Conservation (phyloP, 1,140 invertebrate species). For the Oncopeltus fasciatus region DNA sequence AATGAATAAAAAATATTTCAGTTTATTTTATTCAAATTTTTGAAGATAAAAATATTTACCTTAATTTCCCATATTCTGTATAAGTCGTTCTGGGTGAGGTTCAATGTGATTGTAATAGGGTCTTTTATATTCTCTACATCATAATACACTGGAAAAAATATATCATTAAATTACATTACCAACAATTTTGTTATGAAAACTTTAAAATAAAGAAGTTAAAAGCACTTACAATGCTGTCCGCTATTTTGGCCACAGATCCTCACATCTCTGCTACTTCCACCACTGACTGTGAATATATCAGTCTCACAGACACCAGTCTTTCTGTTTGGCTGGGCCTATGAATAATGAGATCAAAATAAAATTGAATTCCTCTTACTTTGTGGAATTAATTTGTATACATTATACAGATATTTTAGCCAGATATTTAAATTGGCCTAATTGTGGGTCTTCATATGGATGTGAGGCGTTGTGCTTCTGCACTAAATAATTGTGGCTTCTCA, state of each 20-base stretch:
- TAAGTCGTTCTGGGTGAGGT: conserved; percentile 39
- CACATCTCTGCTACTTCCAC: conserved; percentile 37
- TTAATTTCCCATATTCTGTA: conserved; percentile 59
- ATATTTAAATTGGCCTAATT: too few relatives aligned
- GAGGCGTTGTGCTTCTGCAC: too few relatives aligned
- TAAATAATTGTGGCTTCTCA: too few relatives aligned
- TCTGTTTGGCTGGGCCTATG: conserved; percentile 60
- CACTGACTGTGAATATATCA: conserved; percentile 48
- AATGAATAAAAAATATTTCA: too few relatives aligned
- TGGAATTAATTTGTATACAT: too few relatives aligned
- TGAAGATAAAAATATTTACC: too few relatives aligned
- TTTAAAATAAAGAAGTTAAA: neutral
- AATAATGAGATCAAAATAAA: too few relatives aligned
- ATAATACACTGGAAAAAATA: conserved; percentile 42
- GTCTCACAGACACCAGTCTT: conserved; percentile 61
- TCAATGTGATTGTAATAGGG: conserved; percentile 37
- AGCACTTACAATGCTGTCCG: conserved; percentile 58
- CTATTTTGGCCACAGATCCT: conserved; percentile 65
- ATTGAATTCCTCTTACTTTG: too few relatives aligned
- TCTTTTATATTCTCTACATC: conserved; percentile 42
- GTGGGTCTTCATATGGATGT: too few relatives aligned
- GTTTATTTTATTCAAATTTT: too few relatives aligned
- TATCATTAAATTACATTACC: neutral
- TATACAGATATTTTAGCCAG: too few relatives aligned
- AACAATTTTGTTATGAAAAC: neutral